Base-by-base conservation (phyloP, 2,797 vertebrate genomes). In the Ispidina picta region DNA sequence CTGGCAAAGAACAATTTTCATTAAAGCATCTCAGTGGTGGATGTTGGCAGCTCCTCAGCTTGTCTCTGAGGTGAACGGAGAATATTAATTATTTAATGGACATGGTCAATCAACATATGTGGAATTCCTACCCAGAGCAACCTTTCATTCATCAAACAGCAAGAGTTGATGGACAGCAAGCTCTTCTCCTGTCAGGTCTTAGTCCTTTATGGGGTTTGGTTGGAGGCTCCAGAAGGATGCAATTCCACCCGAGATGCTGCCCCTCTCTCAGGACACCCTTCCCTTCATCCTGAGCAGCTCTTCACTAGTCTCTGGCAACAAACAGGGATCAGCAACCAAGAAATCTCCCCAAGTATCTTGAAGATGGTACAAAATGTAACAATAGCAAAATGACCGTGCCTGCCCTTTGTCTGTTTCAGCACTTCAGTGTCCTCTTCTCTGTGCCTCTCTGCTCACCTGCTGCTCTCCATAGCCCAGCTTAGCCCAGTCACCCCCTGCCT, bases 1-100 rank as follows among this genome's bases (percentile, higher is more conserved):
- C 77, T 78, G 60, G 56, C 74, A 91, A 86, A 65, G 54, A 85
- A 62, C 22, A 80, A 60, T 91, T 94, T 95, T 91, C 70, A 76
- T 91, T 88, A 94, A 88, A 88, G 20, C 20, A 46, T 62, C 92
- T 80, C 78, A 66, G 64, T 21, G 74, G 80, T 84, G 43, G 33
- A 90, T 76, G 49, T 56, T 64, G 71, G 62, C 39, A 79, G 83
- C 33, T 93, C 58, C 77, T 92, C 49, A 68, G 64, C 51, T 72
- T 16, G 37, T 59, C 77, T 65, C 82, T n/a, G 35, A 56, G n/a
- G 64, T 73, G 78, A 86, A 82, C n/a, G 58, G 51, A 71, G 49
- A 75, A 75, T 79, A 69, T 86, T 75, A 84, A 85, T 63, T 44
- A 90, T 72, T 83, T 87, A 93, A 23, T 62, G 83, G 69, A 28